Percentiles rank a stretch among this genome's conserved stretches.
These are phyloP conservation scores for Morus bassanus DNA, from an alignment of 2,797 vertebrate species.

Conservation along the genomic window DNA sequence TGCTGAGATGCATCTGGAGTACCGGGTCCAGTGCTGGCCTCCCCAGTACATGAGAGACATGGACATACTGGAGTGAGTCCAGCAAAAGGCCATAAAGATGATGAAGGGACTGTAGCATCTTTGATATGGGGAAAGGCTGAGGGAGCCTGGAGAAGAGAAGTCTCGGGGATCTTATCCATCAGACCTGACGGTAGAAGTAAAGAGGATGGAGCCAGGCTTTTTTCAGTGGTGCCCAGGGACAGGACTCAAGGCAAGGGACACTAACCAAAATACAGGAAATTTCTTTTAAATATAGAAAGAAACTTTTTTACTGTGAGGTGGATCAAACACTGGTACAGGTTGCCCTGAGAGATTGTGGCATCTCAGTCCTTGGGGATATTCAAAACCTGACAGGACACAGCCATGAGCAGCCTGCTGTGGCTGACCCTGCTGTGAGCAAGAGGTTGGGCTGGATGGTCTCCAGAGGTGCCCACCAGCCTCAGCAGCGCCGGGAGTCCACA, in stretches of 20 bases:
- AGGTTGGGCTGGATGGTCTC: neutral
- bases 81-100: neutral
- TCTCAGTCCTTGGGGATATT: neutral
- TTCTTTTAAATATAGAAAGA: neutral
- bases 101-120: neutral
- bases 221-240: neutral
- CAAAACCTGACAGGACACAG: accelerated
- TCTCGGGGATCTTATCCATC: neutral
- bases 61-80: neutral
- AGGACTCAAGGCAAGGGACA: neutral
- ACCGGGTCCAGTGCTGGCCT: neutral
- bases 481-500: accelerated
- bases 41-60: neutral
- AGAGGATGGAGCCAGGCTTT: neutral
- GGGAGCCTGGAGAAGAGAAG: neutral
- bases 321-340: neutral
- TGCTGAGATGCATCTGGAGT: neutral
- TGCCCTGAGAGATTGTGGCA: neutral
- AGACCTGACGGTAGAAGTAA: neutral
- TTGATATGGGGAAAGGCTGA: neutral
- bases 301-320: neutral
- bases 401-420: neutral
- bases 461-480: neutral
- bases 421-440: neutral
- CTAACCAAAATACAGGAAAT: neutral